These are phyloP conservation scores for Drosophila atripex DNA, from an alignment of 2,888 invertebrate genomes.

Conservation along the genomic window DNA sequence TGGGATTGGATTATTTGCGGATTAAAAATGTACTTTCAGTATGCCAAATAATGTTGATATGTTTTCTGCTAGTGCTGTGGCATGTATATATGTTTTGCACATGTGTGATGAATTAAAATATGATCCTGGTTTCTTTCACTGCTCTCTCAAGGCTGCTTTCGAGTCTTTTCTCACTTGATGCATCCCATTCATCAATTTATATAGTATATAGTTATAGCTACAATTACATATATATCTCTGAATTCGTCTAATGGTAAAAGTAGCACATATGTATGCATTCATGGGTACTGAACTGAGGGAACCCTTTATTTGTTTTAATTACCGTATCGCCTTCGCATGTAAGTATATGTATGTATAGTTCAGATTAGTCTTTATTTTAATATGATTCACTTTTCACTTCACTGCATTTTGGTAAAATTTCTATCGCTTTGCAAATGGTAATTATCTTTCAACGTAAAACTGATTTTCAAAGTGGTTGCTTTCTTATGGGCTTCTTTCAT, in stretches of 20 bases:
- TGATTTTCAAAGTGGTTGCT: slow-evolving; percentile 38
- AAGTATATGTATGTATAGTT: slow-evolving; percentile 47
- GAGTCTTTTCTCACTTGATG: slow-evolving; percentile 27
- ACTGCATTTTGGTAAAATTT: slow-evolving; percentile 63
- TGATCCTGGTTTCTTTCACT: slow-evolving; percentile 17
- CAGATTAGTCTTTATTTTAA: slow-evolving; percentile 69
- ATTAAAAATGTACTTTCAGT: slow-evolving; percentile 48
- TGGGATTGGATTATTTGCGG: slow-evolving; percentile 7
- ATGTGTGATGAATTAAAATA: slow-evolving; percentile 44
- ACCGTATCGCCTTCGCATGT: slow-evolving; percentile 13
- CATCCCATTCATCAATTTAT: slow-evolving; percentile 41
- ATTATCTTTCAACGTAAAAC: slow-evolving; percentile 60
- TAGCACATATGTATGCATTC: slow-evolving; percentile 44
- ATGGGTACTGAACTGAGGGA: slow-evolving; percentile 15
- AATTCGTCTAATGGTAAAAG: slow-evolving; percentile 40
- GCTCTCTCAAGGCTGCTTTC: slow-evolving; percentile 23
- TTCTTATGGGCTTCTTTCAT: slow-evolving; percentile 8
- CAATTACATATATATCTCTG: slow-evolving; percentile 56
- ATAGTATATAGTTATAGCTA: slow-evolving; percentile 55
- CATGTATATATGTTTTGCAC: slow-evolving; percentile 36
- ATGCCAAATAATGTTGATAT: slow-evolving; percentile 67
- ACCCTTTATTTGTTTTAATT: background rate
- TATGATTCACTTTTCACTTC: slow-evolving; percentile 48
- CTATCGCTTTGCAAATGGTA: slow-evolving; percentile 52
- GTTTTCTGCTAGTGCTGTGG: slow-evolving; percentile 68